Base-by-base conservation (phyloP, 1,140 invertebrate genomes). In the Cyclargus thomasi region DNA sequence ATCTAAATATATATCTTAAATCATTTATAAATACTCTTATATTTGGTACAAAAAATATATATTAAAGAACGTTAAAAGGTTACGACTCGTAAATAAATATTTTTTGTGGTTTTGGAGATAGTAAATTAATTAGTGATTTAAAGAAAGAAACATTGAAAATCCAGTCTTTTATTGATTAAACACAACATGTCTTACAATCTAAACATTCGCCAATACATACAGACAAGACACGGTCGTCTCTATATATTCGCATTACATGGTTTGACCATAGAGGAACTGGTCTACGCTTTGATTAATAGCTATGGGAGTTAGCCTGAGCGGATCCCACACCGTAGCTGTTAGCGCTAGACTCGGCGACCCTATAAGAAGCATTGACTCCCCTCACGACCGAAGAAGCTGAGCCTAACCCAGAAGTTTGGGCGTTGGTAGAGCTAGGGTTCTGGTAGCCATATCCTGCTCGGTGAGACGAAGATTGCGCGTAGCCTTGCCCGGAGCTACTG, bases 251-350 rank as follows among this genome's bases (percentile, higher is more conserved):
- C 64, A 7, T 35, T 22, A 22, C 17, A 29, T 29, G 18, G 2
- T 66, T 66, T 22, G 1, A 57, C 78, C n/a, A n/a, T n/a, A n/a
- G n/a, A n/a, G n/a, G n/a, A n/a, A n/a, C n/a, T n/a, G n/a, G n/a
- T n/a, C n/a, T n/a, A n/a, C n/a, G n/a, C n/a, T n/a, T n/a, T n/a
- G n/a, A n/a, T n/a, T 76, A 83, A 18, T 71, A 64, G 36, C 69
- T 79, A 21, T 77, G 70, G 16, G 85, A 83, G 29, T 85, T 80
- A 21, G 86, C 80, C n/a, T 80, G 72, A 47, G 86, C 83, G 5
- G 74, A 67, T 14, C 85, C 86, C 29, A 67, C 70, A 29, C 84
- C 86, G 47, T 71, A 77, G 14, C 76, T 78, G 70, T 83, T 86
- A 21, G 80, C 83, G n/a, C 77, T 76, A 2, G 86, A 82, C 69